phyloP scores from a whole-genome alignment of 1,140 invertebrate genomes.

The Chymomyza costata region DNA sequence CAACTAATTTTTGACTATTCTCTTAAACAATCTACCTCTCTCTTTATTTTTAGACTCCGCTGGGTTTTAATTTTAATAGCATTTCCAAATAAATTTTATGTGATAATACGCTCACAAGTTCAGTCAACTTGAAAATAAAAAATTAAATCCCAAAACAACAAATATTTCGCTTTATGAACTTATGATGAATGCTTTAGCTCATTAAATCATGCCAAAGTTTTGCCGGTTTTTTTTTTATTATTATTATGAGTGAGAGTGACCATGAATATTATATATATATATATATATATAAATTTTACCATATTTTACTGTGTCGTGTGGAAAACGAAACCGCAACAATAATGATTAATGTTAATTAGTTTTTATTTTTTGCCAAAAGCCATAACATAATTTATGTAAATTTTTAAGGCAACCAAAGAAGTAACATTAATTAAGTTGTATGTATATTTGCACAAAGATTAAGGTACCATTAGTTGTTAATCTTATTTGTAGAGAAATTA shows the following conservation, averaged over 20 bases:
- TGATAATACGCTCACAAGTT: constrained; percentile 17
- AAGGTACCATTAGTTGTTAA: constrained; percentile 43
- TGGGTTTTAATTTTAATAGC: no score
- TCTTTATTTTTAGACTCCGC: no score
- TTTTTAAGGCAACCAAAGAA: constrained; percentile 13
- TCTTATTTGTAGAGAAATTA: constrained; percentile 31
- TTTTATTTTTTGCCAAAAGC: constrained; percentile 16
- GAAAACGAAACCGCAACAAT: constrained; percentile 2
- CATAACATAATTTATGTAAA: constrained; percentile 28
- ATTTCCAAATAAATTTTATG: neutral
- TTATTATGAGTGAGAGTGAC: constrained; percentile 58
- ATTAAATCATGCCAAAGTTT: constrained; percentile 52
- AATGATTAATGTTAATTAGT: constrained; percentile 62
- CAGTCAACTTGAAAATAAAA: constrained; percentile 40
- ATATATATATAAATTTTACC: constrained; percentile 15
- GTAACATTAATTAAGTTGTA: constrained; percentile 52
- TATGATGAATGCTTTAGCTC: constrained; percentile 60
- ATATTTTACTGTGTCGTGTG: constrained; percentile 33
- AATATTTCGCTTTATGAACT: constrained; percentile 7
- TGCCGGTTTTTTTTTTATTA: constrained; percentile 27
- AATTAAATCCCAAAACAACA: constrained; percentile 24
- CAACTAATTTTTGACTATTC: constrained; percentile 36
- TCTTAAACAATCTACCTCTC: no score
- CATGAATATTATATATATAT: constrained; percentile 44
- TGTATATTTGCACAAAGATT: constrained; percentile 31